Percentiles rank a stretch among this genome's conserved stretches.
Conservation (phyloP, 2,888 invertebrate genomes). For the Drosophila lacicola region DNA sequence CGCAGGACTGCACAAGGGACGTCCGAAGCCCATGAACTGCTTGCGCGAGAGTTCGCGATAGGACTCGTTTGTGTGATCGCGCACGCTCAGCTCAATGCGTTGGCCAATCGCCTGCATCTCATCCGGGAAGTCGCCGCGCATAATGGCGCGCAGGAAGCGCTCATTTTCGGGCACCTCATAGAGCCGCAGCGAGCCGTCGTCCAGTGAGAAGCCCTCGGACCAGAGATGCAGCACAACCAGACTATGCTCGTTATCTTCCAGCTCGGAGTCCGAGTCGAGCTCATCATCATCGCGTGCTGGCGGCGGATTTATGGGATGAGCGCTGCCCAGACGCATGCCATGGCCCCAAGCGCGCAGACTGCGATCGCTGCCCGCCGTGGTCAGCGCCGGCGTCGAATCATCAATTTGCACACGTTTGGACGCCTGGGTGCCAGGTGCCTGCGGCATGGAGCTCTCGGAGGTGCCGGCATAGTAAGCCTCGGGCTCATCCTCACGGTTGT, state of each 20-base stretch:
- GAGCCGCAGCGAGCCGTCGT: slow-evolving; percentile 50
- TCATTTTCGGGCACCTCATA: slow-evolving; percentile 64
- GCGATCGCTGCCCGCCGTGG: slow-evolving; percentile 61
- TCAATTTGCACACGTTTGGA: slow-evolving; percentile 45
- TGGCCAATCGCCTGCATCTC: slow-evolving; percentile 53
- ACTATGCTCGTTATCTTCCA: slow-evolving; percentile 38
- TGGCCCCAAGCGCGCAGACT: slow-evolving; percentile 65
- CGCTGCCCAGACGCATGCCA: slow-evolving; percentile 63
- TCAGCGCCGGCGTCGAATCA: slow-evolving; percentile 66
- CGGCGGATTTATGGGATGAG: slow-evolving; percentile 63
- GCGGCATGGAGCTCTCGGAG: slow-evolving; percentile 38
- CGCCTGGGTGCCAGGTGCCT: neutral
- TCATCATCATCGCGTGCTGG: slow-evolving; percentile 11
- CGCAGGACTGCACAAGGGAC: slow-evolving; percentile 30
- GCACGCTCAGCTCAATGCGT: slow-evolving; percentile 49
- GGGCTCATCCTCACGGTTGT: slow-evolving; percentile 1
- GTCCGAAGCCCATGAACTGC: slow-evolving; percentile 63
- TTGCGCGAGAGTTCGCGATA: slow-evolving; percentile 52
- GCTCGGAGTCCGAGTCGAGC: slow-evolving; percentile 49
- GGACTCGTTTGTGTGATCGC: slow-evolving; percentile 61
- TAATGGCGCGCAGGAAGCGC: slow-evolving; percentile 51
- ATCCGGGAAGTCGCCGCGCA: slow-evolving; percentile 64
- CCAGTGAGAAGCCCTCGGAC: slow-evolving; percentile 69
- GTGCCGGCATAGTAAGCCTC: slow-evolving; percentile 26
- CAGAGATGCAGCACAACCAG: slow-evolving; percentile 61